A percentile compares a stretch with the other conserved stretches of the same genome.
Conservation (phyloP, 2,113 vertebrate species). For the Gymnobelideus leadbeateri region DNA sequence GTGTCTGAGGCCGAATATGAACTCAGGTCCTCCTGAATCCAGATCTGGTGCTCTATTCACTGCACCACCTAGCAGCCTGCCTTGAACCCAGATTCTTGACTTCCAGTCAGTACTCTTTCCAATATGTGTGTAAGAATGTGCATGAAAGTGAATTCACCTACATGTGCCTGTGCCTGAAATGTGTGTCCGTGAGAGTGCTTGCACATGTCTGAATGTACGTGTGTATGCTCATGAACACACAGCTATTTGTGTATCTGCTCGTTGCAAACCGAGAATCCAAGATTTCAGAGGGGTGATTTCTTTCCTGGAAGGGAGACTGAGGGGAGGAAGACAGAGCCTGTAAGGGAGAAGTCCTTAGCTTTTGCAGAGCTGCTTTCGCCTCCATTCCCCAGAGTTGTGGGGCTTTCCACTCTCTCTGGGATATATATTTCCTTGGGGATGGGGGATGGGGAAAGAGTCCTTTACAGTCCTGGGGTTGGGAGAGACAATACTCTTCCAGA, state of each 20-base stretch:
- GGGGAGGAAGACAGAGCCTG: neutral
- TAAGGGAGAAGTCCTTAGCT: neutral
- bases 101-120: neutral
- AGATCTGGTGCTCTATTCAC: too few species aligned
- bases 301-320: slow-evolving; percentile 4
- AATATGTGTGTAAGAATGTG: neutral
- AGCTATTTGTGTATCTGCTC: neutral
- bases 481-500: slow-evolving; percentile 16
- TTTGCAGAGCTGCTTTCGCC: neutral
- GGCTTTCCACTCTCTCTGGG: neutral
- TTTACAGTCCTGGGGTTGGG: neutral
- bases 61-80: too few species aligned
- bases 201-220: accelerated
- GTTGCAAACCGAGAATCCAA: slow-evolving; percentile 19
- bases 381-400: neutral
- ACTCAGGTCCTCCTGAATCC: too few species aligned
- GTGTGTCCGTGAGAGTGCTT: neutral
- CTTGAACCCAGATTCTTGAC: neutral
- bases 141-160: neutral
- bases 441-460: neutral
- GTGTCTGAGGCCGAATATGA: too few species aligned
- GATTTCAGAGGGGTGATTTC: slow-evolving; percentile 38
- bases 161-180: neutral
- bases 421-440: neutral
- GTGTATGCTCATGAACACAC: neutral